Evolutionary conservation across 2,888 invertebrate species (phyloP), one percentile per base, ranked within the genome.

Genomic region (Eristalis pertinax): DNA sequence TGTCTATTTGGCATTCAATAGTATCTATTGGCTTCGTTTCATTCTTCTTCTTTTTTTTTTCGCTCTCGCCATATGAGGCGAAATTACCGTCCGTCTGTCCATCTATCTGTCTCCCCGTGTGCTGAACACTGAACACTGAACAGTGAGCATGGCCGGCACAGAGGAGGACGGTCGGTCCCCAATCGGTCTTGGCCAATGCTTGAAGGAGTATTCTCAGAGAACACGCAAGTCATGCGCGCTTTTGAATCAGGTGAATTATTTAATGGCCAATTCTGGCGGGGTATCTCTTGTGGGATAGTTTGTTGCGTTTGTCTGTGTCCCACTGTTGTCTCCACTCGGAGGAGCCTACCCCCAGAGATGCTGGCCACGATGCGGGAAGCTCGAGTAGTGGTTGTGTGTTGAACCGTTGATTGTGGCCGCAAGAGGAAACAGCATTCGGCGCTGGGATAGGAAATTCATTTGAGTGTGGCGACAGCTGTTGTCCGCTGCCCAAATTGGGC

Each of bases 191-290:
- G 15, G 68, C 67, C 35, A 74, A 67, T 50, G 68, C 62, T 77
- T 69, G 73, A 77, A 81, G 83, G 74, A 83, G 86, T 83, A 86
- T 78, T 86, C 78, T 75, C 69, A 78, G 78, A 83, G 75, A 78
- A 86, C 86, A 86, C 86, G 86, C 86, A 84, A 87, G 87, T 87
- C 87, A 84, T 83, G 87, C 84, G 87, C 84, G 84, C 84, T 83
- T 50, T 84, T 84, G 84, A 76, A 76, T 84, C 87, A 87, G 87
- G 87, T 87, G 87, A 87, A 87, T 87, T 87, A 87, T 87, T 84
- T 87, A 87, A 87, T 87, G 76, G 87, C 80, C 87, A 76, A 87
- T 79, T 87, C 84, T 84, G 70, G 74, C 74, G 74, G 65, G 50
- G 29, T 65, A 65, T 78, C 58, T n/a, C 56, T 67, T 65, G 56